A percentile compares a stretch with the other conserved stretches of the same genome.
phyloP scores from a whole-genome alignment of 2,888 invertebrate species.

The Cotesia congregata region DNA sequence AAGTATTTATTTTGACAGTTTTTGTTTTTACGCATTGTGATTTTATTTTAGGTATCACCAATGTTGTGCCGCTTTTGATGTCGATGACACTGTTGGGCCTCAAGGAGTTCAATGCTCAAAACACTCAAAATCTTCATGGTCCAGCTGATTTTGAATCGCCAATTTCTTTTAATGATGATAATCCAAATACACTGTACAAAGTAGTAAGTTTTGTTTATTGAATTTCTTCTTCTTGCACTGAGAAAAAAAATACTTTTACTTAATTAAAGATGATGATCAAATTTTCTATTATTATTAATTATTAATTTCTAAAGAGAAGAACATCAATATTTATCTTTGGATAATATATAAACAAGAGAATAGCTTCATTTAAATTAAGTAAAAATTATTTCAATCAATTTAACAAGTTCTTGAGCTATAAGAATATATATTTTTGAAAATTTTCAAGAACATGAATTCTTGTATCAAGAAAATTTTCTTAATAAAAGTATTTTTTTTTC shows the following conservation, averaged over 20 bases:
- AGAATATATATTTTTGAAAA: no score
- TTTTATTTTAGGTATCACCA: conserved; percentile 60
- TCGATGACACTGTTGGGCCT: conserved; percentile 68
- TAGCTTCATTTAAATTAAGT: no score
- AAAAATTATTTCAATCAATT: no score
- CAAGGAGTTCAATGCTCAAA: conserved; percentile 57
- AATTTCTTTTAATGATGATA: conserved; percentile 25
- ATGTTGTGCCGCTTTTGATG: conserved; percentile 65
- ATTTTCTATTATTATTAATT: not conserved
- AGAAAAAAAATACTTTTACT: no score
- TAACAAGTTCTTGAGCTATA: no score
- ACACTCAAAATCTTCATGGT: conserved; percentile 47
- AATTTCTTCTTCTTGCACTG: not conserved
- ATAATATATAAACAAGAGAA: no score
- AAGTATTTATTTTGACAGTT: not conserved
- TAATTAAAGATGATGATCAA: not conserved
- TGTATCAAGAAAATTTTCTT: no score
- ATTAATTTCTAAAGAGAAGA: no score
- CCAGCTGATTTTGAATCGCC: conserved; percentile 62
- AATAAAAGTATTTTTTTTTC: no score
- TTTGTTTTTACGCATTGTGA: conserved; percentile 5
- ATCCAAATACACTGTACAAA: conserved; percentile 38
- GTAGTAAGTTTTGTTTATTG: conserved; percentile 33
- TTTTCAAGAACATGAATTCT: no score
- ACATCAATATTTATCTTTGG: no score